phyloP scores from a whole-genome alignment of 2,113 vertebrate genomes.

The Eudyptes chrysolophus region DNA sequence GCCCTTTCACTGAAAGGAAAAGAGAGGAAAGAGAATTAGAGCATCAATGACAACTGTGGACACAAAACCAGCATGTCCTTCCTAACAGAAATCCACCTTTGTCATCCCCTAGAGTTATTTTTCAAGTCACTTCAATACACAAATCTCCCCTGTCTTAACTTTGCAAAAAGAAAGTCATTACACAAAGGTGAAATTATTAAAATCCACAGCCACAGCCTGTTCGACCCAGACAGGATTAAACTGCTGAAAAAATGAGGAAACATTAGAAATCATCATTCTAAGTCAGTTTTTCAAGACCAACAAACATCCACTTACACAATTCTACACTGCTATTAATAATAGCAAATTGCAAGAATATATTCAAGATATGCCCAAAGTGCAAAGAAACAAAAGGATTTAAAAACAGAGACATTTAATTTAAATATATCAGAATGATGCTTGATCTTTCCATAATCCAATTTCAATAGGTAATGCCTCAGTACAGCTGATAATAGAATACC shows the following conservation, averaged over 20 bases:
- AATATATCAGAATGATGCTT: background rate
- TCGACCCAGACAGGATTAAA: background rate
- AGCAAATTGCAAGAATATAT: background rate
- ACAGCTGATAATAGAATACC: background rate
- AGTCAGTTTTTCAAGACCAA: background rate
- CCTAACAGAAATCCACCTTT: background rate
- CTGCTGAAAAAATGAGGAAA: background rate
- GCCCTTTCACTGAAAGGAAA: background rate
- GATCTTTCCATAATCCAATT: conserved; percentile 29
- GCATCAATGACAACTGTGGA: background rate
- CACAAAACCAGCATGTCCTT: background rate
- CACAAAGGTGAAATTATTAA: background rate
- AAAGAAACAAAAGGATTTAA: background rate
- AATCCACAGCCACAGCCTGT: background rate
- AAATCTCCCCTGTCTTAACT: background rate
- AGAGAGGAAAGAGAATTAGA: background rate
- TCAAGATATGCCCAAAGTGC: background rate
- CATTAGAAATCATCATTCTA: background rate
- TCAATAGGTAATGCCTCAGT: background rate
- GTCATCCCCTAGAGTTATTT: background rate
- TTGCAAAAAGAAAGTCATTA: background rate
- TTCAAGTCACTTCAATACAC: background rate
- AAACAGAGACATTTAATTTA: background rate
- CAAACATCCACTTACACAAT: background rate
- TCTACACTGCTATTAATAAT: background rate